phyloP scores from a whole-genome alignment of 2,113 vertebrate species.

The Atlantisia rogersi region DNA sequence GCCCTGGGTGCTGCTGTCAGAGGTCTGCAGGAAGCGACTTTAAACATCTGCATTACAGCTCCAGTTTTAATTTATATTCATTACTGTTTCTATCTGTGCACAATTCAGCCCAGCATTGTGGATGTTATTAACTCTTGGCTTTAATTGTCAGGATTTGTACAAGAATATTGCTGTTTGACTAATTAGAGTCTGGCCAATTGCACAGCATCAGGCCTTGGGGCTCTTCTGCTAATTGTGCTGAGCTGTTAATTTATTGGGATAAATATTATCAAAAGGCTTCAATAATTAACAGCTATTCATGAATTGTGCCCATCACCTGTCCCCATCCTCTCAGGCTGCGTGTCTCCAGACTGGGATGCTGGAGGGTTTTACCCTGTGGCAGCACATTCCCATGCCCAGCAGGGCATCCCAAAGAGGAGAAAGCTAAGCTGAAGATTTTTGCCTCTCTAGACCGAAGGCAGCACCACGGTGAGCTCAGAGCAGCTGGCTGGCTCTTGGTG shows the following conservation, averaged over 20 bases:
- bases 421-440: not conserved
- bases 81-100: not conserved
- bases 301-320: not conserved
- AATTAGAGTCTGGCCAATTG: not conserved
- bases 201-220: not conserved
- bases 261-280: constrained; percentile 13
- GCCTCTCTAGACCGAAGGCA: not conserved
- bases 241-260: constrained; percentile 20
- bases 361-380: not conserved
- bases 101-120: not conserved
- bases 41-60: not conserved
- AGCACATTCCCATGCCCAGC: not conserved
- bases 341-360: not conserved
- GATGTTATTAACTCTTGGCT: constrained; percentile 2
- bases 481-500: not conserved
- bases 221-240: not conserved
- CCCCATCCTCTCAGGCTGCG: not conserved
- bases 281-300: not conserved
- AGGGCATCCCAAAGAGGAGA: not conserved
- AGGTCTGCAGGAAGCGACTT: not conserved
- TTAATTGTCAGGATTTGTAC: constrained; percentile 12
- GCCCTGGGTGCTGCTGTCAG: not conserved
- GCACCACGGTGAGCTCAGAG: not conserved
- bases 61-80: not conserved
- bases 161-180: not conserved